These are phyloP conservation scores for Nycticorax nycticorax DNA, from an alignment of 2,113 vertebrate species.

Conservation along the genomic window DNA sequence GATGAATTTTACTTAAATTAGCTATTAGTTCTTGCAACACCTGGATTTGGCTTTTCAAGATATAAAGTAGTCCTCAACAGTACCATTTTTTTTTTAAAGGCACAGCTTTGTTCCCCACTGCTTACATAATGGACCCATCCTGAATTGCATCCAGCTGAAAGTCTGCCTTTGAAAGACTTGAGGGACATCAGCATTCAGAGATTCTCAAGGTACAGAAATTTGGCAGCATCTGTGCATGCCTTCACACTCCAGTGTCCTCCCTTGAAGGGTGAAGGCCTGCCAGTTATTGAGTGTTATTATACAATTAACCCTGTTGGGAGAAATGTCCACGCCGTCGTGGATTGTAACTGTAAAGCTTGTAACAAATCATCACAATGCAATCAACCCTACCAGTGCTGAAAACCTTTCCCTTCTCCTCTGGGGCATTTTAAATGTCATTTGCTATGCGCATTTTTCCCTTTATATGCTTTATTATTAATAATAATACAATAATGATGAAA, in stretches of 20 bases:
- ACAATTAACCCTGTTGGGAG: constrained; percentile 43
- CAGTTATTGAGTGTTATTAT: constrained; percentile 13
- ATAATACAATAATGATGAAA: constrained; percentile 56
- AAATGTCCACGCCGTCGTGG: not conserved
- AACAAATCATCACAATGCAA: constrained; percentile 53
- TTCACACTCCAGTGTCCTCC: constrained; percentile 5
- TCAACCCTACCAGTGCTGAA: constrained; percentile 20
- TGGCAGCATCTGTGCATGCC: constrained; percentile 14
- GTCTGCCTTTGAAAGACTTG: not conserved
- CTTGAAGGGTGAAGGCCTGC: constrained; percentile 9
- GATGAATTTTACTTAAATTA: not conserved
- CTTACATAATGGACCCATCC: not conserved
- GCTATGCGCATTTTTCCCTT: constrained; percentile 21
- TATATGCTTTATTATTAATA: constrained; percentile 53
- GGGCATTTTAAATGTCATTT: constrained; percentile 43
- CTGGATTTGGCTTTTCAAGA: not conserved
- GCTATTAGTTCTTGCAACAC: not conserved
- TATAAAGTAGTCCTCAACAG: not conserved
- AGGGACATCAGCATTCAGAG: not conserved
- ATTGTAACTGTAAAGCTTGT: constrained; percentile 12
- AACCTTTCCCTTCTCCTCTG: constrained; percentile 25
- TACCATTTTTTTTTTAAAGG: not conserved
- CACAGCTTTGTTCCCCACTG: not conserved
- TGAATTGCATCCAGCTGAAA: constrained; percentile 18
- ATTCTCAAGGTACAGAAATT: constrained; percentile 35